Conservation (phyloP, 2,797 vertebrate species). For the Paedocypris micromegethes region DNA sequence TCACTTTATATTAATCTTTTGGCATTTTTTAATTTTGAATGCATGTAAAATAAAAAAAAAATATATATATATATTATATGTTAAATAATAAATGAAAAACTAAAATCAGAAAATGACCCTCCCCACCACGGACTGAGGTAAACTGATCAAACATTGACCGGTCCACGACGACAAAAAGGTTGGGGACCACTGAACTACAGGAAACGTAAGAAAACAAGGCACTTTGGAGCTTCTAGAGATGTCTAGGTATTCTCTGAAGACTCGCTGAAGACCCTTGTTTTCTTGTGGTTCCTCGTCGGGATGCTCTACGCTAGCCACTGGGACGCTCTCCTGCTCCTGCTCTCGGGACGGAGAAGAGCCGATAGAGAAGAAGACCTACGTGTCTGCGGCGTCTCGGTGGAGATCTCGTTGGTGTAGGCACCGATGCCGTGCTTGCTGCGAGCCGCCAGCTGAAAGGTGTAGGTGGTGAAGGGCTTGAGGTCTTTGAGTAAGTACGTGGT, state of each 20-base stretch:
- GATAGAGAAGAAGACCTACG: constrained; percentile 90
- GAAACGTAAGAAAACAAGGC: constrained; percentile 66
- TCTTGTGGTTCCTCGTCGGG: too few relatives aligned
- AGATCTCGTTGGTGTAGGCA: constrained; percentile 93
- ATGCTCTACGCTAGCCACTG: too few relatives aligned
- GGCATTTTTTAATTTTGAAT: too few relatives aligned
- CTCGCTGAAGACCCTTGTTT: too few relatives aligned
- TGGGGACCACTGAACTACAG: constrained; percentile 41
- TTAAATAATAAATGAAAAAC: too few relatives aligned
- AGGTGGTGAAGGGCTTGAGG: constrained; percentile 92
- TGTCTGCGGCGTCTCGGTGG: constrained; percentile 96
- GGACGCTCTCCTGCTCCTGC: not conserved
- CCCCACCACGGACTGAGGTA: not conserved
- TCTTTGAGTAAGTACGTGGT: constrained; percentile 90
- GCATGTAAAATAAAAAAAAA: too few relatives aligned
- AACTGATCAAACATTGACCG: not conserved
- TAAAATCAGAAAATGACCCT: too few relatives aligned
- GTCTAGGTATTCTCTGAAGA: too few relatives aligned
- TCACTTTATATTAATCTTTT: too few relatives aligned
- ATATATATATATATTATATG: too few relatives aligned
- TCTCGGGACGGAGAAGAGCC: constrained; percentile 3
- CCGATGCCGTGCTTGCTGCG: constrained; percentile 91
- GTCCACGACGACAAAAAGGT: constrained; percentile 9
- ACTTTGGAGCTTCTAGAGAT: not conserved
- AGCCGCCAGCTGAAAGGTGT: constrained; percentile 90